Conservation (phyloP, 1,140 invertebrate species). For the Caenorhabditis brenneri region DNA sequence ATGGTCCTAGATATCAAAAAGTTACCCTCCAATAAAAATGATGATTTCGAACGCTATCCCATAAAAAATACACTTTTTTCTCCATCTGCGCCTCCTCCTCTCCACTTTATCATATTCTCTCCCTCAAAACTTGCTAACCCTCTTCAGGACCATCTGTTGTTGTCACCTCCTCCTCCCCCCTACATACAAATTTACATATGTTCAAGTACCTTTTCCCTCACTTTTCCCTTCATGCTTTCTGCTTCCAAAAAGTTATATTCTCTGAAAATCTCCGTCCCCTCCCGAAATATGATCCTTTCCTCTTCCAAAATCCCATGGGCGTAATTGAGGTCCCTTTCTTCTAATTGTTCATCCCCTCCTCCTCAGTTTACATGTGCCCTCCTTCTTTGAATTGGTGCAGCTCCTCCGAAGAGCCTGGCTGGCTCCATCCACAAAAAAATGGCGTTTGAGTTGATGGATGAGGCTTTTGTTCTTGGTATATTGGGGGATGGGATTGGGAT, state of each 20-base stretch:
- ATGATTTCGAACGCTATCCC: no score
- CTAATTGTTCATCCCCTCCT: constrained; percentile 6
- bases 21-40: no score
- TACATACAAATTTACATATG: neutral
- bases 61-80: no score
- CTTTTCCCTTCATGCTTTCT: neutral
- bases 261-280: neutral
- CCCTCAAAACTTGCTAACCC: no score
- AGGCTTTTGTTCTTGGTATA: neutral
- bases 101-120: no score
- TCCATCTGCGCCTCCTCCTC: no score
- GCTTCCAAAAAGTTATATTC: neutral
- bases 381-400: no score
- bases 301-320: neutral
- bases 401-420: no score
- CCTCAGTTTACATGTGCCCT: neutral
- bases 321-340: neutral
- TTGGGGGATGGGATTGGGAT: neutral
- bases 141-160: no score
- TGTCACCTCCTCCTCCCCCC: neutral
- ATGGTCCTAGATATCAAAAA: no score
- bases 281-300: neutral
- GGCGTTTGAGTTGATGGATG: neutral
- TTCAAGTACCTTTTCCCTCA: neutral
- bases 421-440: neutral